These are phyloP conservation scores for Plebejus anna DNA, from an alignment of 2,888 invertebrate species.

Conservation along the genomic window DNA sequence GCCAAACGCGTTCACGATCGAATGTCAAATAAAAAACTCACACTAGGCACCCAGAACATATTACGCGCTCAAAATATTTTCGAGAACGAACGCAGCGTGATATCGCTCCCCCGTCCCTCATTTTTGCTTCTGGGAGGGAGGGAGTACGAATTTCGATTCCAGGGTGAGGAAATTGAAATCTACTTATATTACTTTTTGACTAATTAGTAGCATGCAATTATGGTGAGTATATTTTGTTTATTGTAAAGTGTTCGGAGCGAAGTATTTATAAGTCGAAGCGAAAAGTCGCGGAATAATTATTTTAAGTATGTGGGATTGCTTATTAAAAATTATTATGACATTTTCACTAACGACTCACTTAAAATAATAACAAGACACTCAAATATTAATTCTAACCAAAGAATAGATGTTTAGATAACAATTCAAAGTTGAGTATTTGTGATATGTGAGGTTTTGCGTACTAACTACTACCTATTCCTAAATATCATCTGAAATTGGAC, in stretches of 20 bases:
- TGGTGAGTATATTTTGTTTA: background rate
- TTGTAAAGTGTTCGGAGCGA: background rate
- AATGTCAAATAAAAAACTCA: no score
- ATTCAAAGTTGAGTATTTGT: background rate
- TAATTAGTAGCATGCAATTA: background rate
- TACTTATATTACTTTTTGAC: background rate
- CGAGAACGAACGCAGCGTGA: no score
- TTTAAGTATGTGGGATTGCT: background rate
- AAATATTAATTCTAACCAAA: background rate
- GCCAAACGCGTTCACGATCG: no score
- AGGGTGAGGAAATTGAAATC: slow-evolving; percentile 4
- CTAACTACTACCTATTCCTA: no score
- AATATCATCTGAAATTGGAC: no score
- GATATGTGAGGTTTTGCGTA: background rate
- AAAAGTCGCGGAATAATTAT: background rate
- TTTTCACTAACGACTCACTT: no score
- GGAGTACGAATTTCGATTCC: background rate
- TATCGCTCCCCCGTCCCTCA: no score
- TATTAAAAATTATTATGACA: no score
- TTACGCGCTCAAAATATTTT: no score
- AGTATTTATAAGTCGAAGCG: background rate
- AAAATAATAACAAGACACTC: no score
- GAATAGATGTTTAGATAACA: background rate
- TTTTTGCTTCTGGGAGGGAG: no score
- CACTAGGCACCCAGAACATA: no score